Evolutionary conservation across 2,888 invertebrate species (phyloP).

Genomic region (Boloria selene): DNA sequence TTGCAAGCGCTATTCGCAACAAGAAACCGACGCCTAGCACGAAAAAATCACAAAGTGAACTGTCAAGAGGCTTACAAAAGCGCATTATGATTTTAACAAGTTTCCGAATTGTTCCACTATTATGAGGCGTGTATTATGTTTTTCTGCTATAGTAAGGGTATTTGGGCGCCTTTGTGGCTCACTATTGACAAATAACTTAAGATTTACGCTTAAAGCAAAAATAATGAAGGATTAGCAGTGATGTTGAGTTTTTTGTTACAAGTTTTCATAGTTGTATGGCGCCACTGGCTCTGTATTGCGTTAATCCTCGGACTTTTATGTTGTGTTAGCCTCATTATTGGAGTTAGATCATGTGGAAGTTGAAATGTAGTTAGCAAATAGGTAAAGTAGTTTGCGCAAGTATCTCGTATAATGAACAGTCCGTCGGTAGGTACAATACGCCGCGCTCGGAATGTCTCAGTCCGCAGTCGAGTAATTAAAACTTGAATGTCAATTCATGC

Average conservation of each 20-base stretch:
- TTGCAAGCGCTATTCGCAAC: constrained; percentile 61
- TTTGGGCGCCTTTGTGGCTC: constrained; percentile 80
- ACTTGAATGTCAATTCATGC: constrained; percentile 38
- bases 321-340: constrained; percentile 61
- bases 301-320: constrained; percentile 58
- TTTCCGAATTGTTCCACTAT: constrained; percentile 77
- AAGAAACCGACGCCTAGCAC: constrained; percentile 57
- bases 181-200: constrained; percentile 81
- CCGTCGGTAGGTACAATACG: constrained; percentile 50
- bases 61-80: constrained; percentile 77
- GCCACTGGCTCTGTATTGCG: constrained; percentile 72
- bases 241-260: constrained; percentile 55
- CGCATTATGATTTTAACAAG: constrained; percentile 80
- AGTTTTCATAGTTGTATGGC: constrained; percentile 62
- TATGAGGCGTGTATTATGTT: constrained; percentile 80
- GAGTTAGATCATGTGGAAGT: constrained; percentile 72
- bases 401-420: constrained; percentile 56
- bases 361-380: constrained; percentile 51
- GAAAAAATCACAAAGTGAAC: constrained; percentile 61
- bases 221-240: constrained; percentile 77
- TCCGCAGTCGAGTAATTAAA: constrained; percentile 43
- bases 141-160: constrained; percentile 76
- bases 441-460: constrained; percentile 38
- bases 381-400: constrained; percentile 68
- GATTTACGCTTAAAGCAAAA: constrained; percentile 76